Percentiles rank a stretch among this genome's conserved stretches.
These are phyloP conservation scores for Polydrusus pterygomalis DNA, from an alignment of 2,888 invertebrate genomes.

Conservation along the genomic window DNA sequence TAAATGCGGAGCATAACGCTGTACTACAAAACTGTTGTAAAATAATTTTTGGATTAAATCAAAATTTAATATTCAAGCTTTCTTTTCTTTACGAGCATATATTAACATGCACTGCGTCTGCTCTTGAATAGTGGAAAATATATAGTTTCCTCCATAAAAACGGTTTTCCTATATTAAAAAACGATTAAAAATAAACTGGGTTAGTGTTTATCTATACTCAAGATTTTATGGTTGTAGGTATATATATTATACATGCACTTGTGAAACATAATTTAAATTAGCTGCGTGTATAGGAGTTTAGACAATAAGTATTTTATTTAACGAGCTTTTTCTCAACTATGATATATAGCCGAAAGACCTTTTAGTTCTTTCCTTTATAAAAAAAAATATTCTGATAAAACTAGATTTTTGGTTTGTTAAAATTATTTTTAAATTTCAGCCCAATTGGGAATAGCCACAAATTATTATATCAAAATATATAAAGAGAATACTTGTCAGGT, in stretches of 20 bases:
- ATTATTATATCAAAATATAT: too few species aligned
- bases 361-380: too few species aligned
- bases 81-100: constrained; percentile 14
- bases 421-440: too few species aligned
- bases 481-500: too few species aligned
- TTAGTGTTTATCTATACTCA: background rate
- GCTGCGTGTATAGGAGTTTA: too few species aligned
- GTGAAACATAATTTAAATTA: too few species aligned
- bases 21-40: constrained; percentile 49
- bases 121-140: constrained; percentile 30
- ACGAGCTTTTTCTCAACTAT: too few species aligned
- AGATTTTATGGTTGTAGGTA: background rate
- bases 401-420: too few species aligned
- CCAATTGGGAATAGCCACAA: too few species aligned
- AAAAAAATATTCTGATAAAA: too few species aligned
- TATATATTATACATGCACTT: background rate
- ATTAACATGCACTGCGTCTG: constrained; percentile 21
- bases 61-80: constrained; percentile 8
- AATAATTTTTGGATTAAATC: constrained; percentile 45
- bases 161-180: background rate
- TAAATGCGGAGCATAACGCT: constrained; percentile 49
- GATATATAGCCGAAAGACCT: too few species aligned
- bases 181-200: background rate
- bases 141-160: constrained; percentile 26
- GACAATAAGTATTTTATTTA: too few species aligned